Conservation (phyloP, 2,888 invertebrate genomes). For the Tetragnatha montana region DNA sequence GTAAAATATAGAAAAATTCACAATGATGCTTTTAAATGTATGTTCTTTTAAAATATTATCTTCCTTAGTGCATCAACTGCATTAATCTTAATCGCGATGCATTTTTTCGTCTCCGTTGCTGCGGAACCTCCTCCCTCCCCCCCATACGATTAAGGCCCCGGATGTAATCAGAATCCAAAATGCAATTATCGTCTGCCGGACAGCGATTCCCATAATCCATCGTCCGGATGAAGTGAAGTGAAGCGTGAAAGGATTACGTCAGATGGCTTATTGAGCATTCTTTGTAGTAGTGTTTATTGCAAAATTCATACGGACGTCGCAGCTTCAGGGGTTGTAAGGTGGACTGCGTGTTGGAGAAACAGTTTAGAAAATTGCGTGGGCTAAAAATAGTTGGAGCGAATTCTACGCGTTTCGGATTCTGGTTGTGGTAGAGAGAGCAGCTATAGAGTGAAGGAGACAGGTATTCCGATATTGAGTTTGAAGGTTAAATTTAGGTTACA, state of each 20-base stretch:
- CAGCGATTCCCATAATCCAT: slow-evolving; percentile 27
- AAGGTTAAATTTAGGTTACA: too few relatives aligned
- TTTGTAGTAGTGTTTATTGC: not conserved
- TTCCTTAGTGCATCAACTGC: too few relatives aligned
- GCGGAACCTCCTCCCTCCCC: not conserved
- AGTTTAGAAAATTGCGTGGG: not conserved
- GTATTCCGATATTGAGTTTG: too few relatives aligned
- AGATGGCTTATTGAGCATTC: slow-evolving; percentile 17
- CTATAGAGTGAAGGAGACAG: too few relatives aligned
- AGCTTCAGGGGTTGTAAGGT: not conserved
- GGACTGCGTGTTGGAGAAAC: not conserved
- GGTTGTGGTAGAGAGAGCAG: too few relatives aligned
- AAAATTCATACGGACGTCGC: not conserved
- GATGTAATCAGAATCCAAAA: slow-evolving; percentile 41
- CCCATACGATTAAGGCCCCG: not conserved
- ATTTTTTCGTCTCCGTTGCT: too few relatives aligned
- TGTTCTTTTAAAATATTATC: too few relatives aligned
- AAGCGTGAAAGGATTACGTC: slow-evolving; percentile 20
- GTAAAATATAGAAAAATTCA: too few relatives aligned
- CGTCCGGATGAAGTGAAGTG: slow-evolving; percentile 36
- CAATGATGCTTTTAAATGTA: too few relatives aligned
- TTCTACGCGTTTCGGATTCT: too few relatives aligned
- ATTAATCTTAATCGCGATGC: too few relatives aligned
- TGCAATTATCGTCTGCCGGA: slow-evolving; percentile 41
- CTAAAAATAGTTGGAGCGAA: too few relatives aligned